Evolutionary conservation across 1,140 invertebrate genomes (phyloP).

Genomic region (Sarcophaga peregrina): DNA sequence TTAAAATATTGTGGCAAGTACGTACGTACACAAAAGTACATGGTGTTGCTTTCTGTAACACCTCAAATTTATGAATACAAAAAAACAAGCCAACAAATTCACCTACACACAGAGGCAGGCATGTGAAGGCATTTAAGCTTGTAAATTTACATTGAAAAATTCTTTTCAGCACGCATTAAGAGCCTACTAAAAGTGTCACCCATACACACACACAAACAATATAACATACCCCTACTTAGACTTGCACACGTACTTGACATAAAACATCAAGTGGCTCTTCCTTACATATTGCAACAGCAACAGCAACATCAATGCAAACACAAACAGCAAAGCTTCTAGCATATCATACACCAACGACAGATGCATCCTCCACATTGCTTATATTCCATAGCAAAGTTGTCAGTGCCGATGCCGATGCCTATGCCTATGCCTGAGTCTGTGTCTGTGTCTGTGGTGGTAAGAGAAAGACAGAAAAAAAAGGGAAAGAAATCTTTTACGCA

Average conservation of each 20-base stretch:
- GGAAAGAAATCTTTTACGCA: neutral
- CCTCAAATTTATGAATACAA: too few species aligned
- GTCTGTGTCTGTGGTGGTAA: neutral
- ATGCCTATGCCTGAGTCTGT: neutral
- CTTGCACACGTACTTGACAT: slow-evolving; percentile 29
- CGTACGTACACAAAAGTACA: neutral
- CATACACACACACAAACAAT: neutral
- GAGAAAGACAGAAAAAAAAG: neutral
- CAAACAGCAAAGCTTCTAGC: too few species aligned
- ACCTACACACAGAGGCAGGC: too few species aligned
- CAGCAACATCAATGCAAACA: neutral
- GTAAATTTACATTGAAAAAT: neutral
- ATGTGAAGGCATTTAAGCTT: neutral
- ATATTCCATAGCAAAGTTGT: neutral
- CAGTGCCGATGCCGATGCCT: neutral
- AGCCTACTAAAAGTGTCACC: slow-evolving; percentile 12
- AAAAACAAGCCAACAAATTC: too few species aligned
- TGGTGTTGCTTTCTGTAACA: neutral
- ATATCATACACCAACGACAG: too few species aligned
- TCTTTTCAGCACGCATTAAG: neutral
- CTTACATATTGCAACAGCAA: neutral
- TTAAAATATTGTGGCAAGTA: neutral
- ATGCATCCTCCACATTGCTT: neutral
- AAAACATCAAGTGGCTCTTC: slow-evolving; percentile 26
- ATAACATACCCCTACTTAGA: neutral